phyloP scores from a whole-genome alignment of 2,888 invertebrate species.

The Auanema freiburgensis region DNA sequence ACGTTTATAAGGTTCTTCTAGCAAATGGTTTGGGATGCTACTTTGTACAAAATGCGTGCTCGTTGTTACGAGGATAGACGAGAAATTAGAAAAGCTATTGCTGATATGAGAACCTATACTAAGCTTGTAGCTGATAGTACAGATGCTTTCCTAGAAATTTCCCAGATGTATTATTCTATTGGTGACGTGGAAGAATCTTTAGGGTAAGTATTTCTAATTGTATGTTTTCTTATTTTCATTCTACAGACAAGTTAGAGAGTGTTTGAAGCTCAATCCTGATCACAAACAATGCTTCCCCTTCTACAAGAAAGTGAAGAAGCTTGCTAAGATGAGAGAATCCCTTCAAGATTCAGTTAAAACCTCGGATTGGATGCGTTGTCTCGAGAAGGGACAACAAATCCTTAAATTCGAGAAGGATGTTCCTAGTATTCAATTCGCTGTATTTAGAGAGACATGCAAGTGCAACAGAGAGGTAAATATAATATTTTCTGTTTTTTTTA shows the following conservation, averaged over 20 bases:
- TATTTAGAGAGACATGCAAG: slow-evolving; percentile 79
- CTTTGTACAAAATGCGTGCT: slow-evolving; percentile 81
- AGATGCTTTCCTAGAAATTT: slow-evolving; percentile 80
- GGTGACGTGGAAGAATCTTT: slow-evolving; percentile 89
- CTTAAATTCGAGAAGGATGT: slow-evolving; percentile 75
- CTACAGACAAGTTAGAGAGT: slow-evolving; percentile 85
- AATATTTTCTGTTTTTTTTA: slow-evolving; percentile 6
- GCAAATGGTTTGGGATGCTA: slow-evolving; percentile 78
- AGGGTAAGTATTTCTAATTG: slow-evolving; percentile 70
- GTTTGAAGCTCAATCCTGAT: slow-evolving; percentile 93
- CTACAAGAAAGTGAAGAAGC: slow-evolving; percentile 92
- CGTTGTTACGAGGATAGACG: slow-evolving; percentile 80
- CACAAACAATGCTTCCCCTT: slow-evolving; percentile 92
- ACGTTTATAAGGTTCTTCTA: slow-evolving; percentile 65
- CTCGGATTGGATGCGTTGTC: slow-evolving; percentile 72
- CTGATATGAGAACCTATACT: slow-evolving; percentile 85
- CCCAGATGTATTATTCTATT: slow-evolving; percentile 81
- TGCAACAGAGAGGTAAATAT: slow-evolving; percentile 71
- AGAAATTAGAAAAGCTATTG: slow-evolving; percentile 83
- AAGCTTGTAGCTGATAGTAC: slow-evolving; percentile 90
- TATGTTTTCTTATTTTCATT: slow-evolving; percentile 8
- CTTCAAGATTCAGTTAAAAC: slow-evolving; percentile 27
- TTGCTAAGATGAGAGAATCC: slow-evolving; percentile 70
- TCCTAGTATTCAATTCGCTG: slow-evolving; percentile 68
- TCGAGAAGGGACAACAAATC: slow-evolving; percentile 73